Evolutionary conservation across 1,140 invertebrate species (phyloP), one percentile per base, ranked within the genome.

Genomic region (Hermetia illucens): DNA sequence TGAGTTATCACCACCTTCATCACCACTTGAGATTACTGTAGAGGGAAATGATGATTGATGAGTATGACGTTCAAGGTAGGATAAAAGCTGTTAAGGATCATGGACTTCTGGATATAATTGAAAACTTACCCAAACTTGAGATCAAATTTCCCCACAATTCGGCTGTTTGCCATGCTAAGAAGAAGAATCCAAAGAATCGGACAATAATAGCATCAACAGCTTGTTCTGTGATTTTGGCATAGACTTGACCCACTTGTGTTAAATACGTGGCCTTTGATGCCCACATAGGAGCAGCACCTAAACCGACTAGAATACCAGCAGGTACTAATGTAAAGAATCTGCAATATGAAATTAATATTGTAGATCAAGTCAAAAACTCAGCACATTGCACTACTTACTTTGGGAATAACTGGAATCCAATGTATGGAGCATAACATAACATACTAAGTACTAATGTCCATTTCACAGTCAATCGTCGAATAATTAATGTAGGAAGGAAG

Each of bases 151-250:
- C 92, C 87, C 88, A 87, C 6, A 94, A 74, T 62, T 92, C 87
- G 39, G 91, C 85, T 0, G 85, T 86, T 55, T 98, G 93, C 77
- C 93, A 96, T 39, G 91, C 79, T 43, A 96, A 77, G 68, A 97
- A 97, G 75, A 98, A 98, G 69, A 95, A 87, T 17, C 93, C 93
- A 62, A 97, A 98, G 72, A 96, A 96, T 47, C 87, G 63, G 25
- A 92, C 87, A 37, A 96, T 85, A 44, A 94, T 86, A 5, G 81
- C 83, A 56, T 94, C 88, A 5, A 83, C 76, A 1, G 81, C 71
- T 51, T 91, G 82, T 43, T 88, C 85, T 10, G 82, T 86, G 27
- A 89, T 65, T 52, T 87, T 85, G 4, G 84, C 84, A 63, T 88
- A 88, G 43, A 91, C 80, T 29, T 84, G 82, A 15, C 85, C 89